Evolutionary conservation across 2,797 vertebrate species (phyloP), one percentile per base, ranked within the genome.

Genomic region (Tadarida brasiliensis): DNA sequence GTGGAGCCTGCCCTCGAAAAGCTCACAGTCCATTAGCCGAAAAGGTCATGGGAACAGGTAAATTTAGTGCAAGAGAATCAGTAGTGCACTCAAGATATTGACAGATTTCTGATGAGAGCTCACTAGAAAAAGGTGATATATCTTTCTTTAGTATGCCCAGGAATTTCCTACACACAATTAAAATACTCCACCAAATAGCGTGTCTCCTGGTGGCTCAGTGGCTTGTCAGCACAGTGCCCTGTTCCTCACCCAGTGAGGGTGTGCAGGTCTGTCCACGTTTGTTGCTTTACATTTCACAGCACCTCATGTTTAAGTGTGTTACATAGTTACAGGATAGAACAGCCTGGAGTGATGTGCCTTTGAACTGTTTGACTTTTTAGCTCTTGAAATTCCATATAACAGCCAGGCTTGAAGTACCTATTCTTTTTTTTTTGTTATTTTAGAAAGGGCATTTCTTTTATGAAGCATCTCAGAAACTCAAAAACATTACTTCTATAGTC

Each of bases 391-490:
- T 30, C 28, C 39, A 33, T 0, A 3, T 17, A 59, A 90, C 26
- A 96, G 86, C 24, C 33, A 5, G 33, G 28, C 47, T 95, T 47
- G 70, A 51, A 51, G 35, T 49, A 47, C 30, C 54, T 71, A 17
- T 70, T 90, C 47, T 59, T 87, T 89, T 57, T 3, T 44, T 77
- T 92, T 57, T 87, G 20, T 78, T 81, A 12, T 24, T 70, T 20
- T 56, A 85, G 33, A 85, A 92, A 92, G 51, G 49, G 51, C 22
- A 35, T 84, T 91, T 96, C 65, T 73, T 87, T 61, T 87, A 19
- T 71, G 93, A 84, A 93, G 68, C 35, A 49, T 47, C 63, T 89
- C 35, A 84, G 49, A 82, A 91, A 89, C 28, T 5, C 19, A 65
- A 59, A 28, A 30, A 33, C 1, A 10, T 70, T 59, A 67, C 51